Evolutionary conservation across 1,140 invertebrate genomes (phyloP), one percentile per base, ranked within the genome.

Genomic region (Zaprionus taronus): DNA sequence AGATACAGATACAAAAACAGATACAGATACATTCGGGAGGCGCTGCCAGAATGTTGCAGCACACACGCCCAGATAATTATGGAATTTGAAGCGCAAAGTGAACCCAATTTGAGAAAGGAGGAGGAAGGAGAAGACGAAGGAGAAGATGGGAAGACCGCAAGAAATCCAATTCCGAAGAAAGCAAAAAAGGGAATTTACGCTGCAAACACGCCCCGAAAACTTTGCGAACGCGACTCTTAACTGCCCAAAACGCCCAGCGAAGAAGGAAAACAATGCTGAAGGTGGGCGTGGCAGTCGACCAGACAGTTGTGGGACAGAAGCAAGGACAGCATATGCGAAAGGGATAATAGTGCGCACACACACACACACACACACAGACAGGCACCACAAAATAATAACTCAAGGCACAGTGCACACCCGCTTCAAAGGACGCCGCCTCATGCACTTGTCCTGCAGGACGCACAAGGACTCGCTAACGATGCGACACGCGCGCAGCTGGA

Each of bases 31-130:
- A 14, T 26, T 22, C 38, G 44, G 56, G 24, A 41, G 56, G 49
- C 47, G 60, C 53, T 61, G 58, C 56, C 73, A 72, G 31, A 71
- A 75, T 71, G 72, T 75, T 75, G 72, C 72, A 34, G 31, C 70
- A 65, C 62, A 72, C 61, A 76, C 73, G 73, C 73, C 73, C 73
- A 36, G 62, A 76, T 76, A 76, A 76, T 72, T 76, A 72, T 76
- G 68, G 71, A 72, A 76, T 76, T 76, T 66, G 62, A 76, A 66
- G 26, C 68, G 44, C 44, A 76, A 72, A 67, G 70, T 67, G 55
- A 60, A 71, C 55, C 67, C 67, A 75, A 75, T 75, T 51, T 5
- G 5, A n/a, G 11, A 62, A 75, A 64, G 57, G 58, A 69, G 15
- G 55, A 28, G 44, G n/a, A 24, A 24, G 28, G 6, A 28, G 44